These are phyloP conservation scores for Lordiphosa andalusiaca DNA, from an alignment of 2,888 invertebrate species.

Conservation along the genomic window DNA sequence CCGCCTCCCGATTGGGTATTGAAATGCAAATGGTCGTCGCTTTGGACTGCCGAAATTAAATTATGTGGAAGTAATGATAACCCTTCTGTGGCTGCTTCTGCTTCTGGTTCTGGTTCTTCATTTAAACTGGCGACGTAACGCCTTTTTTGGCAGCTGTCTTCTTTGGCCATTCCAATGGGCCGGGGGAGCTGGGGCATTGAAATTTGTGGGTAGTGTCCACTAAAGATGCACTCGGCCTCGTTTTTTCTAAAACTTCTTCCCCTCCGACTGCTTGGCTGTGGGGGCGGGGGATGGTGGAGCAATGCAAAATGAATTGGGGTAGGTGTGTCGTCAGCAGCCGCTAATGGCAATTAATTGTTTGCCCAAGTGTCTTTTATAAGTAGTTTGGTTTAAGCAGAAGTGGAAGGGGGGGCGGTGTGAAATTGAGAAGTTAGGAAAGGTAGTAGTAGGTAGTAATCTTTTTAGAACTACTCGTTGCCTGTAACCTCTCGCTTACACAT, in stretches of 20 bases:
- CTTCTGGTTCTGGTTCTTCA: conserved; percentile 30
- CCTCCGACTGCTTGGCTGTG: conserved; percentile 10
- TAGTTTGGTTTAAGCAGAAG: conserved; percentile 13
- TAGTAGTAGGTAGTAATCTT: too few species aligned
- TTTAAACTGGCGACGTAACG: conserved; percentile 66
- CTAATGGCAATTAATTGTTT: conserved; percentile 72
- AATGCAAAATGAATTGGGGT: conserved; percentile 67
- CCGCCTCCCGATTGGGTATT: conserved; percentile 47
- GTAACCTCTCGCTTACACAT: too few species aligned
- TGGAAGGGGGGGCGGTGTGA: not conserved
- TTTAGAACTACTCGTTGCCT: too few species aligned
- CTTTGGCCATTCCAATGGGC: conserved; percentile 5
- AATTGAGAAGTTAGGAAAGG: not conserved
- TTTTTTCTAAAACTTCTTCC: conserved; percentile 26
- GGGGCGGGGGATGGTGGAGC: too few species aligned
- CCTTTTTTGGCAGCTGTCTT: conserved; percentile 70
- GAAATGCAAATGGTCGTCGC: conserved; percentile 74
- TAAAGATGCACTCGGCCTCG: conserved; percentile 13
- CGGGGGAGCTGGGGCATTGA: not conserved
- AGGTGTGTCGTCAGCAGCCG: conserved; percentile 66
- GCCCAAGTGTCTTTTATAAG: conserved; percentile 48
- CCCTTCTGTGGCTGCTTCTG: conserved; percentile 53
- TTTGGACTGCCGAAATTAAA: conserved; percentile 73
- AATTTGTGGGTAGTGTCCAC: conserved; percentile 1
- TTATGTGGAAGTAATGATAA: conserved; percentile 76